These are phyloP conservation scores for Tetranychus cinnabarinus DNA, from an alignment of 1,140 invertebrate genomes.

Conservation along the genomic window DNA sequence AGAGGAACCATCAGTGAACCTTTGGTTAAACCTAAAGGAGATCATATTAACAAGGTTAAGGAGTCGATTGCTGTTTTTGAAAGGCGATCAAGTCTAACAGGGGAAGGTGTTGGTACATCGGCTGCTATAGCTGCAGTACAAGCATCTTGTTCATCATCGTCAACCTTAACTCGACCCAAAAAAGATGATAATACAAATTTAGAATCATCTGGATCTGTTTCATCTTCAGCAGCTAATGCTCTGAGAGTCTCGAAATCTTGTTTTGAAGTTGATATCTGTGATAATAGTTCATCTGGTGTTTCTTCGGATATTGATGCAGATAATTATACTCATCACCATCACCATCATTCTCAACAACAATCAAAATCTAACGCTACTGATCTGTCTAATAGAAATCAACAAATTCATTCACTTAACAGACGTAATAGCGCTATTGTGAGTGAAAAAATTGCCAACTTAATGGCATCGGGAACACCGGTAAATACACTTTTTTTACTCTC, in stretches of 20 bases:
- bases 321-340: background rate
- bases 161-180: background rate
- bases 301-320: constrained; percentile 1
- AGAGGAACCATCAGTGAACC: background rate
- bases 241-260: constrained; percentile 9
- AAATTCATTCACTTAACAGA: constrained; percentile 1
- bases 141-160: background rate
- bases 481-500: background rate
- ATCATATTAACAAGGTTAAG: constrained; percentile 5
- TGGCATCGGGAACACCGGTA: constrained; percentile 6
- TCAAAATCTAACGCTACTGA: background rate
- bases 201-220: background rate
- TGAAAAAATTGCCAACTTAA: constrained; percentile 6
- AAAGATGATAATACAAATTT: background rate
- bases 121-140: no score
- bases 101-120: no score
- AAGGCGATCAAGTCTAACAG: constrained; percentile 1
- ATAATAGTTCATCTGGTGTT: constrained; percentile 1
- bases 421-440: constrained; percentile 6
- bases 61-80: constrained; percentile 8
- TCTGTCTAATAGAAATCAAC: background rate
- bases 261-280: constrained; percentile 6
- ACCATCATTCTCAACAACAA: background rate
- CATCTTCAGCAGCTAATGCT: background rate
- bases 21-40: background rate